A percentile compares a stretch with the other conserved stretches of the same genome.
Conservation (phyloP, 2,797 vertebrate genomes). For the Allobates femoralis region DNA sequence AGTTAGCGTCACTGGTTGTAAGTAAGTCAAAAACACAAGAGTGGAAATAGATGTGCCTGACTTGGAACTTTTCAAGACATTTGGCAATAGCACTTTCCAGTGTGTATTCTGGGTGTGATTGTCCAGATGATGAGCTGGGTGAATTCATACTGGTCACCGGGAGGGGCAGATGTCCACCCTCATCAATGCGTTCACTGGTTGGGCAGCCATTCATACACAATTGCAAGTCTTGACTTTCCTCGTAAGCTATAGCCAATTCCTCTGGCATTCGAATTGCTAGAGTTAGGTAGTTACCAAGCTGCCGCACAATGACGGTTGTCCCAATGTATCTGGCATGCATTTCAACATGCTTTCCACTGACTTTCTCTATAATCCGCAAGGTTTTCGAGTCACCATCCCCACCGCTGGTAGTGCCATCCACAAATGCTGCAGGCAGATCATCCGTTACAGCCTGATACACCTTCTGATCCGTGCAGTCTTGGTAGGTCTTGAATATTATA, state of each 20-base stretch:
- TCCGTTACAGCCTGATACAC: slow-evolving; percentile 95
- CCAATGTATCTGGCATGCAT: slow-evolving; percentile 92
- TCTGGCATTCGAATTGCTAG: slow-evolving; percentile 90
- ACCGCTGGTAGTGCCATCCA: slow-evolving; percentile 90
- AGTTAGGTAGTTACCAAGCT: slow-evolving; percentile 92
- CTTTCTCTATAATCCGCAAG: slow-evolving; percentile 87
- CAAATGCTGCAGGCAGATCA: slow-evolving; percentile 92
- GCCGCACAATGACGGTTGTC: slow-evolving; percentile 89
- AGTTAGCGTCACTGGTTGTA: slow-evolving; percentile 95
- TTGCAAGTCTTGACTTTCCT: slow-evolving; percentile 94
- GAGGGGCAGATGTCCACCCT: slow-evolving; percentile 78
- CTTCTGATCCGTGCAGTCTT: slow-evolving; percentile 92
- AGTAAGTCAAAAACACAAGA: slow-evolving; percentile 96
- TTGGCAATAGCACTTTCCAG: slow-evolving; percentile 83
- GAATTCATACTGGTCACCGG: slow-evolving; percentile 74
- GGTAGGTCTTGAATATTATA: slow-evolving; percentile 94
- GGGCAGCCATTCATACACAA: slow-evolving; percentile 94
- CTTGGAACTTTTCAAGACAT: slow-evolving; percentile 88
- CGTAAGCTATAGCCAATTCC: slow-evolving; percentile 86
- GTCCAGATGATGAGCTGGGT: slow-evolving; percentile 63
- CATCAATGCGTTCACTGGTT: slow-evolving; percentile 87
- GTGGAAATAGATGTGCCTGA: slow-evolving; percentile 94
- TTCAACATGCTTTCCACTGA: slow-evolving; percentile 85
- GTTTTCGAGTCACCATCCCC: slow-evolving; percentile 84
- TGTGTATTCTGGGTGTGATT: slow-evolving; percentile 74